Conservation (phyloP, 2,113 vertebrate genomes). For the Tychaedon coryphoeus region DNA sequence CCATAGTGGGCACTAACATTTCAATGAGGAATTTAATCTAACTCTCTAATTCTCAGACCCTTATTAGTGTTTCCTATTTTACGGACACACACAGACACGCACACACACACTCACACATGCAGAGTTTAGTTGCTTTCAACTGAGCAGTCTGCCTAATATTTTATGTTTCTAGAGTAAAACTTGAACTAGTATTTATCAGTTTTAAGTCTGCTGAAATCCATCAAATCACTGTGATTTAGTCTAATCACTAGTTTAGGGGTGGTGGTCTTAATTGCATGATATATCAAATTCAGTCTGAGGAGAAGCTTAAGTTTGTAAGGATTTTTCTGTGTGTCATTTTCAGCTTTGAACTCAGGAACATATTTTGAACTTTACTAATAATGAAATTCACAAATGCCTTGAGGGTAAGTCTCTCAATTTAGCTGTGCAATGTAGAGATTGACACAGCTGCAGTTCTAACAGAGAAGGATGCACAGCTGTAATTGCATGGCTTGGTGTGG, state of each 20-base stretch:
- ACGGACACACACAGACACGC: background rate
- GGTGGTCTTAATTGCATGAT: background rate
- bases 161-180: background rate
- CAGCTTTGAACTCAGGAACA: background rate
- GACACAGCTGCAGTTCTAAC: background rate
- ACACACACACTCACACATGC: background rate
- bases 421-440: background rate
- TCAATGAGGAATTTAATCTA: background rate
- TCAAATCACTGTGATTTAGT: background rate
- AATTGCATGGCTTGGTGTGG: background rate
- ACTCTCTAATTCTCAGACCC: background rate
- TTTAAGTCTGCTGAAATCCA: background rate
- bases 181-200: background rate
- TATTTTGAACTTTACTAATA: background rate
- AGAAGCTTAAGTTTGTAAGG: background rate
- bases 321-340: background rate
- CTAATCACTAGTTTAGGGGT: background rate
- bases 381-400: background rate
- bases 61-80: background rate
- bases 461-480: background rate
- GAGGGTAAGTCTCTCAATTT: background rate
- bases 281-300: background rate
- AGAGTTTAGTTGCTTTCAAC: background rate
- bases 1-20: background rate
- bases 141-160: background rate